Percentiles rank a stretch among this genome's conserved stretches.
Evolutionary conservation across 2,797 vertebrate genomes (phyloP).

Genomic region (Molossus molossus): DNA sequence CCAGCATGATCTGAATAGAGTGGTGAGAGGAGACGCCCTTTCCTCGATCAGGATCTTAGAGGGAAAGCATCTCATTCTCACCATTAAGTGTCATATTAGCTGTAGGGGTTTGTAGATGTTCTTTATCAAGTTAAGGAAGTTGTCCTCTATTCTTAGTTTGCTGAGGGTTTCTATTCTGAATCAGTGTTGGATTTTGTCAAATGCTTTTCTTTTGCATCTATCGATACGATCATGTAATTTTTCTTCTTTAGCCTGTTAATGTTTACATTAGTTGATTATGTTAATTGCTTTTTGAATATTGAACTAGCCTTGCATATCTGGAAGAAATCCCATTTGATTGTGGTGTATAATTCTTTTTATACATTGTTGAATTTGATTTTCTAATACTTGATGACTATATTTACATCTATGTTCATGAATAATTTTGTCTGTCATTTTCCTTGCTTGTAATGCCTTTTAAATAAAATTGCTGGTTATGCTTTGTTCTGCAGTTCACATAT

Average conservation of each 20-base stretch:
- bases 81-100: background rate
- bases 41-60: background rate
- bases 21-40: background rate
- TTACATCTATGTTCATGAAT: background rate
- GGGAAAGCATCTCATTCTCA: background rate
- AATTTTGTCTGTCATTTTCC: background rate
- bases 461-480: background rate
- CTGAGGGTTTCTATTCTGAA: background rate
- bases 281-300: slow-evolving; percentile 55
- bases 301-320: background rate
- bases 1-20: background rate
- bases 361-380: slow-evolving; percentile 20
- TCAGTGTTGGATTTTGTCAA: slow-evolving; percentile 1
- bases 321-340: background rate
- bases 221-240: slow-evolving; percentile 6
- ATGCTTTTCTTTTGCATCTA: background rate
- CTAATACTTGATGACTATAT: slow-evolving; percentile 44
- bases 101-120: background rate
- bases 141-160: slow-evolving; percentile 3
- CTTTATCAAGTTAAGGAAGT: background rate
- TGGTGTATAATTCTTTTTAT: background rate
- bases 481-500: slow-evolving; percentile 55
- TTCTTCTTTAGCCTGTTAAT: slow-evolving; percentile 61
- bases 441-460: background rate
- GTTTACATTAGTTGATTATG: background rate